A percentile compares a stretch with the other conserved stretches of the same genome.
Conservation (phyloP, 1,140 invertebrate species). For the Calliphora vicina region DNA sequence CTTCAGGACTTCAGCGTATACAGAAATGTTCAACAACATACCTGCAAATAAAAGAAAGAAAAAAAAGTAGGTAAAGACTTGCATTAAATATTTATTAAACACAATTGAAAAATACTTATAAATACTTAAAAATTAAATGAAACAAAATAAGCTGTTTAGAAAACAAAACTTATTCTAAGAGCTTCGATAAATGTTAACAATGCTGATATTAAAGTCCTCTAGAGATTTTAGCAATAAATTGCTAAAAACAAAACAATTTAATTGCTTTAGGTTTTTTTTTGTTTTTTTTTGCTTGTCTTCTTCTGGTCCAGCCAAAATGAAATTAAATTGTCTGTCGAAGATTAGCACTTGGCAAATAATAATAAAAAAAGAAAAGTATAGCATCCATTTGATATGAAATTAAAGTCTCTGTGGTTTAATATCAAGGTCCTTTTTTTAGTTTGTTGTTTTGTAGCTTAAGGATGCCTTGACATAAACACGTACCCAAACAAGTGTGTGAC, state of each 20-base stretch:
- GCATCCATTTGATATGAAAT: neutral
- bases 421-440: neutral
- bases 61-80: no score
- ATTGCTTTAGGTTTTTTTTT: neutral
- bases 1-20: no score
- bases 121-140: no score
- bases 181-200: no score
- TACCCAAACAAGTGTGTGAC: neutral
- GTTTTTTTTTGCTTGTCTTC: neutral
- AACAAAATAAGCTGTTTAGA: no score
- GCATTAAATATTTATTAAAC: no score
- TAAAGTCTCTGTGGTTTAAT: neutral
- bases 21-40: no score
- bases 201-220: neutral
- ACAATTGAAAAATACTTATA: no score
- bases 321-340: constrained; percentile 9
- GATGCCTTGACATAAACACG: neutral
- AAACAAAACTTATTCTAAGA: no score
- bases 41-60: no score
- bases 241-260: neutral
- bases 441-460: neutral
- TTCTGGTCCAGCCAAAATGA: neutral
- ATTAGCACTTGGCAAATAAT: neutral
- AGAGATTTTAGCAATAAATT: neutral
- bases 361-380: neutral